Conservation (phyloP, 2,888 invertebrate genomes). For the Dexiosoma caninum region DNA sequence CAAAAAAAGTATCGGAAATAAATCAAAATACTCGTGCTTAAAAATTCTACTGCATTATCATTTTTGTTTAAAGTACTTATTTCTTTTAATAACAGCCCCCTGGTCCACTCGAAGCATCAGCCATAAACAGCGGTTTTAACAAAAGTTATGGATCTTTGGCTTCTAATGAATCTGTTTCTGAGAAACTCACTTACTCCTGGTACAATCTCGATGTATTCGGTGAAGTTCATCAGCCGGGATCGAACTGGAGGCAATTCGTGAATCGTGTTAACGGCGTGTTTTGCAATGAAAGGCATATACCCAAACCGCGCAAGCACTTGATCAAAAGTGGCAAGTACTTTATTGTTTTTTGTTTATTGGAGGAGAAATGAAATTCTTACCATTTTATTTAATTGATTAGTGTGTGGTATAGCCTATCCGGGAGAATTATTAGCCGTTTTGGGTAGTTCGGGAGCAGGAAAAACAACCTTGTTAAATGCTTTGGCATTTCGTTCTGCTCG, state of each 20-base stretch:
- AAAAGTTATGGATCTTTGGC: constrained; percentile 74
- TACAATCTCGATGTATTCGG: constrained; percentile 87
- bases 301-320: constrained; percentile 82
- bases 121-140: constrained; percentile 68
- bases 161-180: constrained; percentile 65
- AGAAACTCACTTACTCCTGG: constrained; percentile 86
- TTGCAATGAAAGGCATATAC: constrained; percentile 75
- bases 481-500: constrained; percentile 88
- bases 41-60: no score
- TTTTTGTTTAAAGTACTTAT: no score
- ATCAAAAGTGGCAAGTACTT: constrained; percentile 85
- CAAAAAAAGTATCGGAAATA: no score
- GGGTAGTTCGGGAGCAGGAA: constrained; percentile 95
- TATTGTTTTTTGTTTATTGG: no score
- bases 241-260: constrained; percentile 76
- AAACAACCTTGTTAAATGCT: constrained; percentile 94
- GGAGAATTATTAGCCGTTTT: constrained; percentile 92
- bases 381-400: constrained; percentile 78
- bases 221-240: constrained; percentile 79
- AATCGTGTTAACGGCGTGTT: constrained; percentile 79
- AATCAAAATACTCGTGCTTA: no score
- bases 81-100: constrained; percentile 21
- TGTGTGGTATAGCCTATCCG: constrained; percentile 89
- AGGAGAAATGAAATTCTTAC: no score
- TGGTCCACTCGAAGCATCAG: constrained; percentile 69